A percentile compares a stretch with the other conserved stretches of the same genome.
Evolutionary conservation across 2,113 vertebrate species (phyloP).

Genomic region (Apodemus speciosus): DNA sequence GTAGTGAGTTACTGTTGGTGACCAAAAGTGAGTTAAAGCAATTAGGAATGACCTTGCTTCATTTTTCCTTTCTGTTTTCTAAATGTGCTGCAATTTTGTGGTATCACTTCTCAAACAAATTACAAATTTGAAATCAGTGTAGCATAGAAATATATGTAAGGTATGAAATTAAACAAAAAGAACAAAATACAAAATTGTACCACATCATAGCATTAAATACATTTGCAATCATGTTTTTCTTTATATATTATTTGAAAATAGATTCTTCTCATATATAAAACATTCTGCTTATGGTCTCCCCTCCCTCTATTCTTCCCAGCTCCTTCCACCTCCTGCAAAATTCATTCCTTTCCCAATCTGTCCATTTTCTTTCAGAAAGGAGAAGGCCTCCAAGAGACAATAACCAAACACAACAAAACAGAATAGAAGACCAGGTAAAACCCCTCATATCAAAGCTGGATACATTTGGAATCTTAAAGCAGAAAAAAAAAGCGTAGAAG

Average conservation of each 20-base stretch:
- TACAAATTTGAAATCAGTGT: background rate
- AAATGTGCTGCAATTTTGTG: background rate
- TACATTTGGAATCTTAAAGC: background rate
- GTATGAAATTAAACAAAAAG: background rate
- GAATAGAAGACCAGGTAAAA: background rate
- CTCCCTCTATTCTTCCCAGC: background rate
- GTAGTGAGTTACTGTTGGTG: background rate
- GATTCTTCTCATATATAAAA: background rate
- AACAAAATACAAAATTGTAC: background rate
- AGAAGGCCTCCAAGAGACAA: background rate
- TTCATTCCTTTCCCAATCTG: too few relatives aligned
- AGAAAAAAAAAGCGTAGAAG: background rate
- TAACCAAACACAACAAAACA: background rate
- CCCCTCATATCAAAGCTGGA: background rate
- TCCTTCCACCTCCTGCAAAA: accelerated
- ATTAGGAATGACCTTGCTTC: background rate
- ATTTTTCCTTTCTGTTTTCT: background rate
- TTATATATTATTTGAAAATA: background rate
- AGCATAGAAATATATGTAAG: background rate
- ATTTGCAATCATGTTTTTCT: background rate
- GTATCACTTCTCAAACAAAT: background rate
- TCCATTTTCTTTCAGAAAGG: background rate
- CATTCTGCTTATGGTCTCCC: background rate
- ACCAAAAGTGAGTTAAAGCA: background rate
- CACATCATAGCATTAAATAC: background rate